Percentiles rank a stretch among this genome's conserved stretches.
Evolutionary conservation across 2,888 invertebrate species (phyloP).

Genomic region (Ypsolopha scabrella): DNA sequence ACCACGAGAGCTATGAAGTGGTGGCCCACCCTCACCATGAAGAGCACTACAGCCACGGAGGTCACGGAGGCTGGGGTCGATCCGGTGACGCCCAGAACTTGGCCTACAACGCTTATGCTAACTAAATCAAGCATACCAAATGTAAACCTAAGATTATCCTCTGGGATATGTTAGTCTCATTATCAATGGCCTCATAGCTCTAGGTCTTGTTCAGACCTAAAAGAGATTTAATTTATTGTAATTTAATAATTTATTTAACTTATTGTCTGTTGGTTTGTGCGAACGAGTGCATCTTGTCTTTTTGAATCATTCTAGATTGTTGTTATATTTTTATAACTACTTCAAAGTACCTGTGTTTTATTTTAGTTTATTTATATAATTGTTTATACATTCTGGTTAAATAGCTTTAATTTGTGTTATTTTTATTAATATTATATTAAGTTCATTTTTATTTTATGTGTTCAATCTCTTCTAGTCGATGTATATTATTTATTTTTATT

Average conservation of each 20-base stretch:
- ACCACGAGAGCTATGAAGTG: conserved; percentile 81
- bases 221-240: conserved; percentile 39
- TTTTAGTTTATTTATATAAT: conserved; percentile 21
- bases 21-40: conserved; percentile 77
- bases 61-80: conserved; percentile 75
- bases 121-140: conserved; percentile 37
- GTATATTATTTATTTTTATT: conserved; percentile 13
- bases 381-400: conserved; percentile 8
- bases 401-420: conserved; percentile 14
- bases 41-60: conserved; percentile 66
- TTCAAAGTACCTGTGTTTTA: conserved; percentile 42
- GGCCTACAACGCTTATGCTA: conserved; percentile 77
- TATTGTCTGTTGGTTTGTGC: conserved; percentile 12
- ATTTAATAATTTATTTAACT: conserved; percentile 60
- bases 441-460: conserved; percentile 28
- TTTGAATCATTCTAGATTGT: conserved; percentile 7
- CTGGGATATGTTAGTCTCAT: conserved; percentile 22
- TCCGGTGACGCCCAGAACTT: conserved; percentile 75
- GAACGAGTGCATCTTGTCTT: conserved; percentile 52
- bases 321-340: conserved; percentile 14
- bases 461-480: conserved; percentile 36
- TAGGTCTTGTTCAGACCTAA: too few relatives aligned
- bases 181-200: conserved; percentile 13
- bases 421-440: conserved; percentile 26
- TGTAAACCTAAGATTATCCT: background rate